Base-by-base conservation (phyloP, 2,888 invertebrate genomes). In the Apotomis betuletana region DNA sequence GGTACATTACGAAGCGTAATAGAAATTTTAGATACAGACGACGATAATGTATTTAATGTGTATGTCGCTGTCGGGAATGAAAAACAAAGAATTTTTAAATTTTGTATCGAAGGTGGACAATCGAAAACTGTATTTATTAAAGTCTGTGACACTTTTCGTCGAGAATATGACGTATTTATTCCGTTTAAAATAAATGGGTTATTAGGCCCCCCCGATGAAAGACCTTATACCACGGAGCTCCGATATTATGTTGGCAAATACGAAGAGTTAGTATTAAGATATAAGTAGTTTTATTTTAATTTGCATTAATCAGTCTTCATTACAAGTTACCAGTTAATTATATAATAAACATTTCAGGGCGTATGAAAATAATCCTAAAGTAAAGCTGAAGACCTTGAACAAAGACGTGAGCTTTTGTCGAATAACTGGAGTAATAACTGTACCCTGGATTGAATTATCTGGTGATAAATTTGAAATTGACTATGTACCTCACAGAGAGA, bases 151-250 rank as follows among this genome's bases (percentile, higher is more conserved):
- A 76, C 82, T 76, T 91, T 85, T 79, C 84, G 90, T 64, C 85
- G 91, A 75, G 94, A 94, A 73, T 95, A 94, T 78, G 92, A 94
- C 67, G 94, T 95, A 82, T 94, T 89, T 76, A 85, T 95, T 67
- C 95, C 95, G 0, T 90, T 95, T 73, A 87, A 94, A 78, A 85
- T 95, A 15, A 95, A 95, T 78, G 90, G 89, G 67, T 81, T 95
- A 57, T 77, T 95, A 62, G 95, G 95, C 0, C 95, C 95, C 6
- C 92, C 94, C 5, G 77, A 85, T 75, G 73, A 85, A 78, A 78
- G 85, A 78, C 58, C 80, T 41, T 76, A 74, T 61, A 87, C 91
- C 9, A 87, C 87, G 38, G 90, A 91, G 78, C 79, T 91, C 54
- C 83, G 83, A 27, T 80, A 88, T 80, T 93, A 90, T 73, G 85